A percentile compares a stretch with the other conserved stretches of the same genome.
Evolutionary conservation across 2,888 invertebrate genomes (phyloP).

Genomic region (Volucella inflata): DNA sequence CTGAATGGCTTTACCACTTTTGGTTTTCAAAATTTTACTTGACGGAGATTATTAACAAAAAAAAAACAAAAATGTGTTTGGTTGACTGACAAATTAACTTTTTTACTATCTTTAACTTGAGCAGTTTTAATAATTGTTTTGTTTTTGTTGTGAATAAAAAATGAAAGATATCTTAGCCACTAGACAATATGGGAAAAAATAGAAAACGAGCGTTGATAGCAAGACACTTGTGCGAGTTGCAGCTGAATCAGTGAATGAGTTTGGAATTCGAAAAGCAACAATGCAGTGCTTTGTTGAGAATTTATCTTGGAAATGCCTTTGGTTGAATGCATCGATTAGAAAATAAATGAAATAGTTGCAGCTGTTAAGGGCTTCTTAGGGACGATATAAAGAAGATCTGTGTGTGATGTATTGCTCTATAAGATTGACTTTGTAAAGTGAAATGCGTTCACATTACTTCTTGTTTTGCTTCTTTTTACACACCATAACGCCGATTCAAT

Average conservation of each 20-base stretch:
- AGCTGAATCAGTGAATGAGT: background rate
- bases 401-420: too few relatives aligned
- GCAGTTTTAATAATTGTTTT: constrained; percentile 2
- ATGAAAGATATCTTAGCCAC: constrained; percentile 21
- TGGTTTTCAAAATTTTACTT: background rate
- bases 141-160: background rate
- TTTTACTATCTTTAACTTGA: background rate
- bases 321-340: too few relatives aligned
- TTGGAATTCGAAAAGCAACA: background rate
- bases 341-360: too few relatives aligned
- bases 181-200: constrained; percentile 28
- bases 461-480: too few relatives aligned
- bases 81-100: background rate
- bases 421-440: too few relatives aligned
- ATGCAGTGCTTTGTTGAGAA: constrained; percentile 9
- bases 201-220: background rate
- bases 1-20: too few relatives aligned
- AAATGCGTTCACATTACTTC: too few relatives aligned
- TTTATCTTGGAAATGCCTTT: background rate
- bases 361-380: too few relatives aligned
- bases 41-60: background rate
- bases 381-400: too few relatives aligned
- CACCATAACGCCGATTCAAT: too few relatives aligned
- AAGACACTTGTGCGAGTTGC: background rate
- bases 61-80: background rate